These are phyloP conservation scores for Siphonodentalium dalli DNA, from an alignment of 2,888 invertebrate species.

Conservation along the genomic window DNA sequence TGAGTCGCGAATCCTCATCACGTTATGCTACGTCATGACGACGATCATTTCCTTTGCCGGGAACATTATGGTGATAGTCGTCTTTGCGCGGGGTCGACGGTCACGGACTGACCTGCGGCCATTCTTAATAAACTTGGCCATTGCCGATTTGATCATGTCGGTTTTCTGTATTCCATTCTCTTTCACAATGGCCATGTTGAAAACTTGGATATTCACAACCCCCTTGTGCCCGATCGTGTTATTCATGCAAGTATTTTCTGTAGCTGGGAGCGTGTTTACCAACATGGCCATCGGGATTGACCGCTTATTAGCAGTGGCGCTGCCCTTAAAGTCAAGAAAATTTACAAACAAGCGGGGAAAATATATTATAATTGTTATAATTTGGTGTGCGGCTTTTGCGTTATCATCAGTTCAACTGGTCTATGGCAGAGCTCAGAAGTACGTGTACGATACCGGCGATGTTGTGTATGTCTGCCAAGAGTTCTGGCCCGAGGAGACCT, in stretches of 20 bases:
- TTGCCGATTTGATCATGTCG: conserved; percentile 89
- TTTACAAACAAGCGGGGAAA: background rate
- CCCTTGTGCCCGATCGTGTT: conserved; percentile 67
- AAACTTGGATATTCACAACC: conserved; percentile 66
- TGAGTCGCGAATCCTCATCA: too few relatives aligned
- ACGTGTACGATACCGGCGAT: too few relatives aligned
- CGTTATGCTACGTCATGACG: conserved; percentile 66
- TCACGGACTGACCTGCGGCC: conserved; percentile 56
- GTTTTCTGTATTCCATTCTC: conserved; percentile 90
- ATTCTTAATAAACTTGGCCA: conserved; percentile 83
- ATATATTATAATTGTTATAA: background rate
- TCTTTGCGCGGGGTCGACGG: conserved; percentile 62
- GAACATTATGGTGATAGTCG: conserved; percentile 66
- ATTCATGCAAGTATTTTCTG: conserved; percentile 66
- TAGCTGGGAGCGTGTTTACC: conserved; percentile 65
- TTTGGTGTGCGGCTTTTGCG: too few relatives aligned
- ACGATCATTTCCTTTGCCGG: conserved; percentile 65
- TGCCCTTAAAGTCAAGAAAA: conserved; percentile 51
- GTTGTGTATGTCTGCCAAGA: conserved; percentile 19
- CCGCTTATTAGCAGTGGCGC: conserved; percentile 56
- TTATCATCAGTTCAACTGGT: too few relatives aligned
- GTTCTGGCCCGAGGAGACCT: conserved; percentile 22
- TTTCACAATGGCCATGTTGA: conserved; percentile 67
- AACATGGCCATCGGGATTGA: conserved; percentile 67
- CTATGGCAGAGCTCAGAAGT: too few relatives aligned